These are phyloP conservation scores for Eurosta solidaginis DNA, from an alignment of 1,140 invertebrate species.

Conservation along the genomic window DNA sequence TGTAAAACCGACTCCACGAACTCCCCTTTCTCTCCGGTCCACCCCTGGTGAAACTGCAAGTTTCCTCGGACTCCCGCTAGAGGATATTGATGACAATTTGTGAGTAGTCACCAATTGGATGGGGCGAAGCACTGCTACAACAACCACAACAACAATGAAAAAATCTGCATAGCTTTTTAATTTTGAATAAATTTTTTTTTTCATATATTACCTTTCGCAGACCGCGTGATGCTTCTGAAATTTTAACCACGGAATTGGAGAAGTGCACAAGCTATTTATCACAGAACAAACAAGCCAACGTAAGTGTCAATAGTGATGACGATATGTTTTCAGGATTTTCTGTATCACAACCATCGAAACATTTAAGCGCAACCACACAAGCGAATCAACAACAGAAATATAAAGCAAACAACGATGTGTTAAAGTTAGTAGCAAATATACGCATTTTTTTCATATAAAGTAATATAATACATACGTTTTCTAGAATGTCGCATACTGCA, in stretches of 20 bases:
- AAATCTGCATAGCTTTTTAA: no score
- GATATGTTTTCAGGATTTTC: constrained; percentile 56
- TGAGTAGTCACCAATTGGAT: no score
- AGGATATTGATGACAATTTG: no score
- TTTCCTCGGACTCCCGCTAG: no score
- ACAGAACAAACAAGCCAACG: constrained; percentile 39
- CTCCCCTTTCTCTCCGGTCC: no score
- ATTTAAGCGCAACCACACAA: constrained; percentile 34
- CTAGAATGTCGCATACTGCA: constrained; percentile 49
- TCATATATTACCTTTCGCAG: constrained; percentile 34
- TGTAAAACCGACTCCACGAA: no score
- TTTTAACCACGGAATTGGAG: constrained; percentile 50
- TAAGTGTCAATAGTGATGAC: constrained; percentile 39
- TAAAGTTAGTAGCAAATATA: constrained; percentile 11
- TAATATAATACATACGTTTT: no score
- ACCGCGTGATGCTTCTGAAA: constrained; percentile 56
- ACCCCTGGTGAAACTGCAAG: no score
- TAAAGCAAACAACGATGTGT: constrained; percentile 37
- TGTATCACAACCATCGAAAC: constrained; percentile 38
- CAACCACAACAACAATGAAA: no score
- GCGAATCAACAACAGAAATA: constrained; percentile 44
- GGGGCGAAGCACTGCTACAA: no score
- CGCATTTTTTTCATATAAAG: neutral
- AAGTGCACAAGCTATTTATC: constrained; percentile 34
- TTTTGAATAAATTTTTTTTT: neutral